Conservation (phyloP, 2,113 vertebrate genomes). For the Daphoenositta chrysoptera region DNA sequence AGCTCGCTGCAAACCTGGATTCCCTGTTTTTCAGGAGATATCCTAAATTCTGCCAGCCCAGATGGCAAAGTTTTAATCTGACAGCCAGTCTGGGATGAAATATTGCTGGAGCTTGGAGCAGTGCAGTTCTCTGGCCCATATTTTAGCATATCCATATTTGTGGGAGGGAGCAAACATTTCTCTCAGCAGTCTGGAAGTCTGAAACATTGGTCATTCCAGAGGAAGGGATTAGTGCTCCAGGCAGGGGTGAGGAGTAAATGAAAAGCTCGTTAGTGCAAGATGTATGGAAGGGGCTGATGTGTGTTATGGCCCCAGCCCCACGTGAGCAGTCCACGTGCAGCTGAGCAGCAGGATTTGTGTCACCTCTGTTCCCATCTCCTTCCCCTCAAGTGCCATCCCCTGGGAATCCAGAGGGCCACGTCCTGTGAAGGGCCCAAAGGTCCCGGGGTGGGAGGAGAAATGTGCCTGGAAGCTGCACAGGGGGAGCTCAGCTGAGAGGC, state of each 20-base stretch:
- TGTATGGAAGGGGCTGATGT: background rate
- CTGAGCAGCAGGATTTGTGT: background rate
- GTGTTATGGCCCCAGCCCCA: background rate
- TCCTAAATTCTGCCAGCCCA: background rate
- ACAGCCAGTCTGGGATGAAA: conserved; percentile 1
- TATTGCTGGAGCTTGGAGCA: background rate
- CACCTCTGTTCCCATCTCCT: background rate
- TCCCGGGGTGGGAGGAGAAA: background rate
- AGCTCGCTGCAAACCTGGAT: background rate
- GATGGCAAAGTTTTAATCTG: conserved; percentile 33
- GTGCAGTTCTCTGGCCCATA: background rate
- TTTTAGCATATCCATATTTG: background rate
- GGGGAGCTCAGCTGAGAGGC: background rate
- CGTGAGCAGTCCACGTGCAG: rapidly evolving
- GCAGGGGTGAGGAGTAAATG: background rate
- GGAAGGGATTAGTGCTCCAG: background rate
- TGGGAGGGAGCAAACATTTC: background rate
- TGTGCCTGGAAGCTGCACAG: background rate
- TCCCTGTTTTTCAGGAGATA: background rate
- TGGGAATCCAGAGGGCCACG: background rate
- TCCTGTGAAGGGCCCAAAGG: background rate
- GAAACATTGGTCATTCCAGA: background rate
- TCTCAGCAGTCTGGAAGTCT: background rate
- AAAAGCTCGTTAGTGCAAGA: background rate
- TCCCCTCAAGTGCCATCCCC: background rate